These are phyloP conservation scores for Sturnus vulgaris DNA, from an alignment of 2,113 vertebrate species.

Conservation along the genomic window DNA sequence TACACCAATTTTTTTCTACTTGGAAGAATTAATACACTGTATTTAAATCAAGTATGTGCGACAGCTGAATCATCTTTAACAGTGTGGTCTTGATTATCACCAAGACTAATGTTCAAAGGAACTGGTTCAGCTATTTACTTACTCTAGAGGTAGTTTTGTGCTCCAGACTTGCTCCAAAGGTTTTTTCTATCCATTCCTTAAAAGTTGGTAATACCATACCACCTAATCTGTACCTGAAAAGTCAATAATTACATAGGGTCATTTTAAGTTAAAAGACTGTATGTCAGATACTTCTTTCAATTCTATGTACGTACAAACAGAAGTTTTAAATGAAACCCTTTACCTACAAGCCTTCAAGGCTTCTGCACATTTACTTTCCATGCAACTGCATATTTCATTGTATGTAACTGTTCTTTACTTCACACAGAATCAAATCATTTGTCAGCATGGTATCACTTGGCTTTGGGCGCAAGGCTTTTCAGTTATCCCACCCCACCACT, in stretches of 20 bases:
- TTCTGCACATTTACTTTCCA: background rate
- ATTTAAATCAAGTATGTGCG: background rate
- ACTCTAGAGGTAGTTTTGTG: slow-evolving; percentile 91
- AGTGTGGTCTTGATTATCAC: slow-evolving; percentile 4
- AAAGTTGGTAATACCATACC: slow-evolving; percentile 88
- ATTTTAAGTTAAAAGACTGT: slow-evolving; percentile 47
- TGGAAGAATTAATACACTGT: background rate
- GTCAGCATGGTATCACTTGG: background rate
- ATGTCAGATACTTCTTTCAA: slow-evolving; percentile 13
- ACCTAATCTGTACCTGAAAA: slow-evolving; percentile 90
- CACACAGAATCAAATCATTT: background rate
- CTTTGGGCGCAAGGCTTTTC: background rate
- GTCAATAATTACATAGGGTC: slow-evolving; percentile 54
- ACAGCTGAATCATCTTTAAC: slow-evolving; percentile 11
- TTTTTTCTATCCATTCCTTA: slow-evolving; percentile 92
- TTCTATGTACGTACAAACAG: background rate
- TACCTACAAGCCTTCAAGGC: background rate
- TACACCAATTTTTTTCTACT: background rate
- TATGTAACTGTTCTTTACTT: background rate
- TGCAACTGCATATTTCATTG: background rate
- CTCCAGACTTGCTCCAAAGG: slow-evolving; percentile 87
- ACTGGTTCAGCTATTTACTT: slow-evolving; percentile 68
- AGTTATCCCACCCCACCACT: background rate
- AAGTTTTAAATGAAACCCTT: background rate
- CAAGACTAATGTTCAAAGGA: slow-evolving; percentile 9